phyloP scores from a whole-genome alignment of 2,797 vertebrate genomes.

The Bothrops alternatus region DNA sequence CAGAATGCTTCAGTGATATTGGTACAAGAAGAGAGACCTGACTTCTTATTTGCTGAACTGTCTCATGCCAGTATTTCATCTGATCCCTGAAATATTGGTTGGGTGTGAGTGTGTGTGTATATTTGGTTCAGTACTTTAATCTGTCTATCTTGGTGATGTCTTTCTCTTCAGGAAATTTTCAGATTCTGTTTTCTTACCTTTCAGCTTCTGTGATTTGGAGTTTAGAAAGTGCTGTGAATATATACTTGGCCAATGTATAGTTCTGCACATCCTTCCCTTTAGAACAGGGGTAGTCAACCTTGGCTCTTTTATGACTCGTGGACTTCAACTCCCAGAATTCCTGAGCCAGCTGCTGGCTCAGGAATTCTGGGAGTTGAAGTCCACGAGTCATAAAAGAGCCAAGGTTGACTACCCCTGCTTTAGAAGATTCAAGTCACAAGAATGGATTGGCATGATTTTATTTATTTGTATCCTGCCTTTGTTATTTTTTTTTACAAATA shows the following conservation, averaged over 20 bases:
- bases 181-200: neutral
- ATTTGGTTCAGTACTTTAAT: neutral
- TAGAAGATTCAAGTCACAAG: neutral
- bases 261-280: neutral
- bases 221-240: neutral
- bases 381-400: too few species aligned
- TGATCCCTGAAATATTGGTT: neutral
- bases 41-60: neutral
- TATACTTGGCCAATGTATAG: neutral
- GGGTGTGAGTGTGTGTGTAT: neutral
- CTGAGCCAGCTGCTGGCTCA: too few species aligned
- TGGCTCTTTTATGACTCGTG: too few species aligned
- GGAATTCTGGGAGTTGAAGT: too few species aligned
- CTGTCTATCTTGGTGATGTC: neutral
- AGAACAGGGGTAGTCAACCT: too few species aligned
- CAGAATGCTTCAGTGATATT: neutral
- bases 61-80: neutral
- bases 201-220: neutral
- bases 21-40: neutral
- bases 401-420: neutral
- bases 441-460: neutral
- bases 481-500: neutral
- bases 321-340: too few species aligned
- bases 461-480: neutral
- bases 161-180: neutral